Conservation (phyloP, 1,140 invertebrate species). For the Trialeurodes vaporariorum region DNA sequence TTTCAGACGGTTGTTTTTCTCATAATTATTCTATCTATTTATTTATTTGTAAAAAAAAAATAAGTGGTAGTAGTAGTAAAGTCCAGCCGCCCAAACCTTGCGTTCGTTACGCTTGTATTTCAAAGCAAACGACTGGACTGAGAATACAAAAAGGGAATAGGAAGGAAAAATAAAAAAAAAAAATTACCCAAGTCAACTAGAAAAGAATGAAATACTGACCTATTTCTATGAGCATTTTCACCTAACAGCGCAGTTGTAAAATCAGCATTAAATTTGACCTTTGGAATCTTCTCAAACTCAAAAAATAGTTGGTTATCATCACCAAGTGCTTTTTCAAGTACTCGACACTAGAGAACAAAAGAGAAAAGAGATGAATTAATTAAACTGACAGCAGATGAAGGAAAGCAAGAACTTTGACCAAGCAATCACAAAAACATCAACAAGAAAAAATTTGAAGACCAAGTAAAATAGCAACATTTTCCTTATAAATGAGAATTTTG, state of each 20-base stretch:
- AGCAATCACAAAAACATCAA: background rate
- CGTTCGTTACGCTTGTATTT: too few species aligned
- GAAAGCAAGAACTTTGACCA: slow-evolving; percentile 5
- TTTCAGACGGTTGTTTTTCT: too few species aligned
- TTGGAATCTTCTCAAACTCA: slow-evolving; percentile 78
- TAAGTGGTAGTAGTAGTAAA: too few species aligned
- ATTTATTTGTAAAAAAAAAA: too few species aligned
- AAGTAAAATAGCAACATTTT: background rate
- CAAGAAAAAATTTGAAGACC: slow-evolving; percentile 13
- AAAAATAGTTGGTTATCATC: slow-evolving; percentile 63
- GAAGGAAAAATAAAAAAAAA: too few species aligned
- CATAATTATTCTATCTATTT: too few species aligned
- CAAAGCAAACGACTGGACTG: too few species aligned
- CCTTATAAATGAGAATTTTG: too few species aligned
- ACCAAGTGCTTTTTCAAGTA: slow-evolving; percentile 64
- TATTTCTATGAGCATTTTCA: slow-evolving; percentile 46
- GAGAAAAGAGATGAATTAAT: slow-evolving; percentile 7
- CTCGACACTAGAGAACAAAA: slow-evolving; percentile 51
- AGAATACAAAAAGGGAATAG: too few species aligned
- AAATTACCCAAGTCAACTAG: too few species aligned
- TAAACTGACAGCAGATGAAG: background rate
- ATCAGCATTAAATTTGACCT: slow-evolving; percentile 54
- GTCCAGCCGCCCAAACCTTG: too few species aligned
- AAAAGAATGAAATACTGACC: slow-evolving; percentile 27
- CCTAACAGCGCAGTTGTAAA: slow-evolving; percentile 51